These are phyloP conservation scores for Geothlypis trichas DNA, from an alignment of 2,113 vertebrate genomes.

Conservation along the genomic window DNA sequence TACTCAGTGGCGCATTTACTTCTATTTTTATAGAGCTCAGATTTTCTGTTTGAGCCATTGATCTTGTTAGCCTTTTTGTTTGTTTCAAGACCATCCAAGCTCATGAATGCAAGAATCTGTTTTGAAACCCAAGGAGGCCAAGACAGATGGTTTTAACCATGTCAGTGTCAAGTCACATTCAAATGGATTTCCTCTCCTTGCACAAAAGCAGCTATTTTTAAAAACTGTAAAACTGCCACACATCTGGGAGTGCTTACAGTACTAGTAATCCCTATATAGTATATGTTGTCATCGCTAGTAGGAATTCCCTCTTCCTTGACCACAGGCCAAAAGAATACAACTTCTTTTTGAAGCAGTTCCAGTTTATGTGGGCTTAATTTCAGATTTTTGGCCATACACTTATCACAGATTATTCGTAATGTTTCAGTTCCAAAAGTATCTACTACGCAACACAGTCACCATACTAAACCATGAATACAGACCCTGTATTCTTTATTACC, in stretches of 20 bases:
- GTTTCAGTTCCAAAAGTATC: background rate
- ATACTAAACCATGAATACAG: background rate
- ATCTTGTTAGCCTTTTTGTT: background rate
- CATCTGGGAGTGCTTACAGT: constrained; percentile 30
- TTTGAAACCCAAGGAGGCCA: constrained; percentile 14
- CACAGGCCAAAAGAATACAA: background rate
- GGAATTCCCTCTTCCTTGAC: background rate
- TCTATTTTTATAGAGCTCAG: background rate
- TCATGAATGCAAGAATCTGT: background rate
- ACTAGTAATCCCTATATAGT: background rate
- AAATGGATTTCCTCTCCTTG: constrained; percentile 7
- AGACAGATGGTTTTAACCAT: constrained; percentile 43
- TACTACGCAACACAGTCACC: rapidly evolving
- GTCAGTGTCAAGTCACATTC: constrained; percentile 32
- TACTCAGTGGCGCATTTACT: background rate
- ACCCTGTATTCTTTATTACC: background rate
- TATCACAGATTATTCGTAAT: background rate
- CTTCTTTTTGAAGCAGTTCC: constrained; percentile 8
- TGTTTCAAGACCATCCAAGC: background rate
- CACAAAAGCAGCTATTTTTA: constrained; percentile 43
- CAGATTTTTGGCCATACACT: background rate
- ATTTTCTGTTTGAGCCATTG: background rate
- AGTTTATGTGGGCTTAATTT: background rate
- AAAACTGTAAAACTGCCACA: constrained; percentile 3
- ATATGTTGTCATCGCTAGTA: background rate